Evolutionary conservation across 2,113 vertebrate species (phyloP).

Genomic region (Crocuta crocuta): DNA sequence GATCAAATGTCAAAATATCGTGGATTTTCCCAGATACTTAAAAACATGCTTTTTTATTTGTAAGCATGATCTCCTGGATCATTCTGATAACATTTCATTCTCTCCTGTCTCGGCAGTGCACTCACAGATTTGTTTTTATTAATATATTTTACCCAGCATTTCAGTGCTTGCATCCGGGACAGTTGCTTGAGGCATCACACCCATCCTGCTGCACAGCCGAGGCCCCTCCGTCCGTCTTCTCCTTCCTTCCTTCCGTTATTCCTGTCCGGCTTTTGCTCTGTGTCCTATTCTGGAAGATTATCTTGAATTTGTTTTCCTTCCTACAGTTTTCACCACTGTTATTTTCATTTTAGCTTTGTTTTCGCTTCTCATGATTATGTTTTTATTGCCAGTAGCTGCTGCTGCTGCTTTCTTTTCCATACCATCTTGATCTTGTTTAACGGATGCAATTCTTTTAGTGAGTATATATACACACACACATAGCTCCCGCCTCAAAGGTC

Average conservation of each 20-base stretch:
- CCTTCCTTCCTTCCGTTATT: neutral
- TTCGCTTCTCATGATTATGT: neutral
- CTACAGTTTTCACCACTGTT: neutral
- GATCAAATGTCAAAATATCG: neutral
- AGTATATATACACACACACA: neutral
- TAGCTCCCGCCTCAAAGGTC: neutral
- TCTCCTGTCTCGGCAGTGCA: neutral
- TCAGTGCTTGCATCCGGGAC: neutral
- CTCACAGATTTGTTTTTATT: neutral
- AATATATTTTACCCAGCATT: neutral
- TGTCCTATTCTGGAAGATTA: neutral
- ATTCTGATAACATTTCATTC: neutral
- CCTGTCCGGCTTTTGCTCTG: neutral
- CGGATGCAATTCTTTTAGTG: neutral
- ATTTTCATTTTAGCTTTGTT: neutral
- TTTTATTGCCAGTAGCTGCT: neutral
- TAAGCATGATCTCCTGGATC: neutral
- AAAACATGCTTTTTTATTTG: neutral
- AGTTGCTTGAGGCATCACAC: neutral
- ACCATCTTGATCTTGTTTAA: neutral
- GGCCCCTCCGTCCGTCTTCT: neutral
- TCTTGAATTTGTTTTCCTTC: neutral
- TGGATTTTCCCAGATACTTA: neutral
- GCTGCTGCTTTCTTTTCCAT: neutral
- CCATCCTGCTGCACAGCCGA: neutral